phyloP scores from a whole-genome alignment of 2,113 vertebrate species.

The Lamprotornis superbus region DNA sequence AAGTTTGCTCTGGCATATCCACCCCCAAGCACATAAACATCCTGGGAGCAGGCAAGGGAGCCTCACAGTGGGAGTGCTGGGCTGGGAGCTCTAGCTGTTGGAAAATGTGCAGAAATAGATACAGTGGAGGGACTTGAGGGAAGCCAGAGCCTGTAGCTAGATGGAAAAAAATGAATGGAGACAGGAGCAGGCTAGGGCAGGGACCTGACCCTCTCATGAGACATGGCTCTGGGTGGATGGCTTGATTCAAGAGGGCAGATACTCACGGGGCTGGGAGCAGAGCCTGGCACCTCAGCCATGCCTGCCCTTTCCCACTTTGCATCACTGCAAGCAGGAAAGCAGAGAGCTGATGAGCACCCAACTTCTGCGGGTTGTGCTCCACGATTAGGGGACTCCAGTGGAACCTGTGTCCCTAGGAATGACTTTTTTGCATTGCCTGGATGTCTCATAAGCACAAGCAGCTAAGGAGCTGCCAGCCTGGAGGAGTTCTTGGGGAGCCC shows the following conservation, averaged over 20 bases:
- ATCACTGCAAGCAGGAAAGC: background rate
- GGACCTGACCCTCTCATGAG: background rate
- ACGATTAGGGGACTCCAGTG: fast-evolving
- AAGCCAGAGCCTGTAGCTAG: background rate
- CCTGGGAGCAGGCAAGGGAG: background rate
- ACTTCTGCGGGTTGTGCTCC: background rate
- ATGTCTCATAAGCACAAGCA: fast-evolving
- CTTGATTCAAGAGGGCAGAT: background rate
- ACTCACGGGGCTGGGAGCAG: background rate
- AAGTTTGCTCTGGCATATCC: background rate
- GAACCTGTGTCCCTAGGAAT: background rate
- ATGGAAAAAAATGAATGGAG: background rate
- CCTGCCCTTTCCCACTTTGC: background rate
- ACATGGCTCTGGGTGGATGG: too few relatives aligned
- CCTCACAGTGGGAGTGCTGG: background rate
- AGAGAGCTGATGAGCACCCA: background rate
- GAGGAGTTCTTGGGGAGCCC: background rate
- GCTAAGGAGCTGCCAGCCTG: background rate
- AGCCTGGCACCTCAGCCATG: background rate
- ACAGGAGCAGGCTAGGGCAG: background rate
- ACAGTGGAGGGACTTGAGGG: background rate
- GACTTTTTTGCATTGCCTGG: background rate
- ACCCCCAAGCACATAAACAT: background rate
- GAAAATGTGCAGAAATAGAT: background rate
- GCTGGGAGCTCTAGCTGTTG: background rate